phyloP scores from a whole-genome alignment of 30 jellyfish, hydroid and myxozoan genomes.

The Turritopsis rubra region DNA sequence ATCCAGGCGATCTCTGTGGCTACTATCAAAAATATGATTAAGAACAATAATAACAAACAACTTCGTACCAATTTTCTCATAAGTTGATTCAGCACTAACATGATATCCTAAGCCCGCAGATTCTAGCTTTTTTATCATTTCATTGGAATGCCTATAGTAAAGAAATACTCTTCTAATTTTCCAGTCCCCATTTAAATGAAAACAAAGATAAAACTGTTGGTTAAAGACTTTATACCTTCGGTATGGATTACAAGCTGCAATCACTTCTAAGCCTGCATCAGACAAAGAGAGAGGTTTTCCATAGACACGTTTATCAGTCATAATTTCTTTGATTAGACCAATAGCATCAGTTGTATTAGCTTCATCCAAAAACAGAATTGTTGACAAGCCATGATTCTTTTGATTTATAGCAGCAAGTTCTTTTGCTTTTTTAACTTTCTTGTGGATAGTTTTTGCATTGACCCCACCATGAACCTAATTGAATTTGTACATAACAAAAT shows the following conservation, averaged over 20 bases:
- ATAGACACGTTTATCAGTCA: slow-evolving; percentile 45
- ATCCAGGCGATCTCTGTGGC: too few relatives aligned
- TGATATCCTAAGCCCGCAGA: slow-evolving; percentile 63
- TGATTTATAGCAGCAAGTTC: slow-evolving; percentile 38
- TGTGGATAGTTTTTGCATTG: slow-evolving; percentile 31
- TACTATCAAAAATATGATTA: too few relatives aligned
- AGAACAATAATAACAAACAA: too few relatives aligned
- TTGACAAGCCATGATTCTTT: background rate
- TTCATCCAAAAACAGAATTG: slow-evolving; percentile 24
- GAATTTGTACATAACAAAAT: too few relatives aligned
- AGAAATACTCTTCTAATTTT: background rate
- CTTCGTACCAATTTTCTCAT: slow-evolving; percentile 49
- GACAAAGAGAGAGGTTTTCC: slow-evolving; percentile 47
- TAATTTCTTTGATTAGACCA: slow-evolving; percentile 44
- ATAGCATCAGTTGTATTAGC: slow-evolving; percentile 64
- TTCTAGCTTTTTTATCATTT: slow-evolving; percentile 48
- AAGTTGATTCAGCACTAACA: slow-evolving; percentile 39
- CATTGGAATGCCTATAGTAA: slow-evolving; percentile 39
- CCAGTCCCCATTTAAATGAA: background rate
- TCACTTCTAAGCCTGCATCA: slow-evolving; percentile 34
- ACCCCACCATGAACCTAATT: slow-evolving; percentile 71
- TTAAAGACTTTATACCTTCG: slow-evolving; percentile 26
- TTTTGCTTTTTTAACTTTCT: slow-evolving; percentile 41
- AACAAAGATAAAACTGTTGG: background rate
- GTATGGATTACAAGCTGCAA: slow-evolving; percentile 61